These are phyloP conservation scores for Stomorhina lunata DNA, from an alignment of 2,888 invertebrate species.

Conservation along the genomic window DNA sequence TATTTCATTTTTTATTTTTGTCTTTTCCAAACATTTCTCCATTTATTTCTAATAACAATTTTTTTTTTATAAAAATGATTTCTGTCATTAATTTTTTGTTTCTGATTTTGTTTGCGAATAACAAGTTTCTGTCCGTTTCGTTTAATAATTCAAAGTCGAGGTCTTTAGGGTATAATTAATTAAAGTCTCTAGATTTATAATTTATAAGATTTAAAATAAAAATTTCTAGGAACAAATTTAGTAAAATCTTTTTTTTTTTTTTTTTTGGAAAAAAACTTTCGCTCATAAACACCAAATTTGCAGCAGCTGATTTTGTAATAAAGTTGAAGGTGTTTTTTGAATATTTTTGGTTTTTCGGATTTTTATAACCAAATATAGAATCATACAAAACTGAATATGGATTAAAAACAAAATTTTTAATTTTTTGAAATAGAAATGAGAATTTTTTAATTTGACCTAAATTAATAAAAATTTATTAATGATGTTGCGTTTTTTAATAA, in stretches of 20 bases:
- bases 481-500: too few species aligned
- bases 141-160: too few species aligned
- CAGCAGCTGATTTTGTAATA: neutral
- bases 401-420: neutral
- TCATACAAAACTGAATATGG: neutral
- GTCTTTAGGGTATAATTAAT: too few species aligned
- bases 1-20: neutral
- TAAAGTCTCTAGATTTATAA: too few species aligned
- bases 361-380: conserved; percentile 4
- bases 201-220: too few species aligned
- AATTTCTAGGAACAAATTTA: too few species aligned
- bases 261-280: neutral
- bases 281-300: neutral
- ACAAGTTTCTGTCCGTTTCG: too few species aligned
- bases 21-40: neutral
- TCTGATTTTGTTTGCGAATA: too few species aligned
- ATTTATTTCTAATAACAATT: neutral
- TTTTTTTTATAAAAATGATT: neutral
- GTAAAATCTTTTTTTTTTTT: too few species aligned
- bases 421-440: neutral
- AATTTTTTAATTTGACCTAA: neutral
- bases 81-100: too few species aligned
- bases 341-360: neutral
- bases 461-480: too few species aligned
- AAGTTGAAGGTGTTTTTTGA: neutral